These are phyloP conservation scores for Lepisosteus osseus DNA, from an alignment of 2,113 vertebrate genomes.

Conservation along the genomic window DNA sequence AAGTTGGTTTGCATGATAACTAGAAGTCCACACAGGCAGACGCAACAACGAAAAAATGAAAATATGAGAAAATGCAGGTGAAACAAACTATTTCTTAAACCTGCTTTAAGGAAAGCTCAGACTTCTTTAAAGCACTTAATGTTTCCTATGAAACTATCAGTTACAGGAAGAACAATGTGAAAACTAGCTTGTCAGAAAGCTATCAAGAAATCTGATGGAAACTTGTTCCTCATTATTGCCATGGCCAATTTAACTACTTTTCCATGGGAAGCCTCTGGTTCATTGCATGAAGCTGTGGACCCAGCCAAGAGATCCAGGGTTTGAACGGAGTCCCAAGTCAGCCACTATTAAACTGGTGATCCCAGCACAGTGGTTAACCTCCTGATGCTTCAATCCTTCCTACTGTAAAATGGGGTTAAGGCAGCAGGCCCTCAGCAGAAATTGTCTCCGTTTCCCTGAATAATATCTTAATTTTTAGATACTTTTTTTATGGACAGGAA, in stretches of 20 bases:
- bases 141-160: neutral
- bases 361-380: slow-evolving; percentile 57
- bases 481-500: slow-evolving; percentile 5
- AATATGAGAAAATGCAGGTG: slow-evolving; percentile 23
- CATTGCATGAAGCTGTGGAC: slow-evolving; percentile 26
- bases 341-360: slow-evolving; percentile 52
- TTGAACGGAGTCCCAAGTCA: slow-evolving; percentile 43
- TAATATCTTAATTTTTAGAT: slow-evolving; percentile 12
- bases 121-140: slow-evolving; percentile 5
- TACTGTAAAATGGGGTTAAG: slow-evolving; percentile 56
- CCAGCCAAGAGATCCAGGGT: slow-evolving; percentile 55
- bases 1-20: slow-evolving; percentile 57
- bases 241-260: slow-evolving; percentile 56
- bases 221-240: slow-evolving; percentile 54
- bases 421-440: slow-evolving; percentile 30
- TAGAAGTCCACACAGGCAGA: slow-evolving; percentile 32
- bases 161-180: slow-evolving; percentile 22
- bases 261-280: slow-evolving; percentile 53
- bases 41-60: slow-evolving; percentile 32
- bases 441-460: slow-evolving; percentile 2
- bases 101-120: slow-evolving; percentile 23
- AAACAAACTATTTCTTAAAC: slow-evolving; percentile 17
- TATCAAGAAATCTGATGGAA: slow-evolving; percentile 51
- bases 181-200: slow-evolving; percentile 22
- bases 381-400: slow-evolving; percentile 58